Evolutionary conservation across 2,888 invertebrate species (phyloP).

Genomic region (Xestia c-nigrum): DNA sequence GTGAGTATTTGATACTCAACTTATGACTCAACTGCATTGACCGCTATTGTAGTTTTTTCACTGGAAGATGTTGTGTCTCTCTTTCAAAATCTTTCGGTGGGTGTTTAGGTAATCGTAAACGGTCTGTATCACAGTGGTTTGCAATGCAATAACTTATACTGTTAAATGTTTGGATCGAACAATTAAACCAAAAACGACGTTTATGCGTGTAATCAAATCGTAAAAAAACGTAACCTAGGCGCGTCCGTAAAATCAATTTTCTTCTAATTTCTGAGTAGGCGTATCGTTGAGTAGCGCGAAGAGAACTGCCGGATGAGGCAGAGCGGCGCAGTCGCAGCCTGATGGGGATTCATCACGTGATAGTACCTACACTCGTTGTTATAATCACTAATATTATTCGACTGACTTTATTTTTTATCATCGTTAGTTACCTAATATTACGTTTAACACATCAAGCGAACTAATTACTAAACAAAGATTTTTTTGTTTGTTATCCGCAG

Average conservation of each 20-base stretch:
- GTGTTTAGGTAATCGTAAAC: neutral
- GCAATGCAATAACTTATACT: neutral
- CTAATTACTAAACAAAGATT: constrained; percentile 23
- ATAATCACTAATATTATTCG: constrained; percentile 35
- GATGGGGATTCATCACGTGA: constrained; percentile 49
- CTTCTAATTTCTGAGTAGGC: constrained; percentile 12
- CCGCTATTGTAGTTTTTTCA: neutral
- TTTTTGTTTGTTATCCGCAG: constrained; percentile 30
- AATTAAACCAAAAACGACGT: constrained; percentile 26
- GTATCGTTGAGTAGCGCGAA: constrained; percentile 25
- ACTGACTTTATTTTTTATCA: constrained; percentile 29
- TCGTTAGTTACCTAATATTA: constrained; percentile 59
- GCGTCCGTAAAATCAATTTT: constrained; percentile 53
- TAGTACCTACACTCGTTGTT: neutral
- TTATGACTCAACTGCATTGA: neutral
- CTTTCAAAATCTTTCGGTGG: neutral
- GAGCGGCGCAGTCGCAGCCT: neutral
- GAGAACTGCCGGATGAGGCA: constrained; percentile 5
- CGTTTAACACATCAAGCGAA: constrained; percentile 34
- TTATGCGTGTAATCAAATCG: constrained; percentile 38
- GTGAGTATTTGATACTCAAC: neutral
- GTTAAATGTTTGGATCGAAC: constrained; percentile 9
- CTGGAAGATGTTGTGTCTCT: neutral
- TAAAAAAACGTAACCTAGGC: constrained; percentile 33
- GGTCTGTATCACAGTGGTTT: neutral